Evolutionary conservation across 2,113 vertebrate genomes (phyloP).

Genomic region (Marmota flaviventris): DNA sequence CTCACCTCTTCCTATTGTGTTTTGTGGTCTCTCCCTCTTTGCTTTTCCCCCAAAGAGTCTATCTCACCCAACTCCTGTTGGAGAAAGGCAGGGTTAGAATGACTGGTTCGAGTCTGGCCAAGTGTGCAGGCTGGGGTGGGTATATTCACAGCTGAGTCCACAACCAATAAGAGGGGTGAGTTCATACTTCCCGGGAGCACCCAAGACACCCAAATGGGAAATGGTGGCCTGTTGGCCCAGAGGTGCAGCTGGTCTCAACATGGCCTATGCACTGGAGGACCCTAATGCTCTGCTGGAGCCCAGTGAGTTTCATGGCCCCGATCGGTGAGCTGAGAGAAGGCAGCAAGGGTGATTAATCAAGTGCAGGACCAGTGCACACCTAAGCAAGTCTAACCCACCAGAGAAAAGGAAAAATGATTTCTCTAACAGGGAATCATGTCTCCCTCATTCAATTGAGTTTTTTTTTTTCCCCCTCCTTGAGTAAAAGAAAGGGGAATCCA

Average conservation of each 20-base stretch:
- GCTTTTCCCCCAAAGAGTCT: background rate
- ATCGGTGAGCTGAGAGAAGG: background rate
- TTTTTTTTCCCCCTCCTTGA: background rate
- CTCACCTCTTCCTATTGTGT: background rate
- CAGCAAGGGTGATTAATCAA: background rate
- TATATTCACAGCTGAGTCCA: rapidly evolving
- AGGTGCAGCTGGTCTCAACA: rapidly evolving
- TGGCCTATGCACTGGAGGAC: background rate
- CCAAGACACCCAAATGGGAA: background rate
- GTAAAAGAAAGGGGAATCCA: background rate
- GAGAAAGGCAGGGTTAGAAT: background rate
- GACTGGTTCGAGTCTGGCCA: rapidly evolving
- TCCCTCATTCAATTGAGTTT: background rate
- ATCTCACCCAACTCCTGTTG: rapidly evolving
- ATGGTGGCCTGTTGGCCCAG: rapidly evolving
- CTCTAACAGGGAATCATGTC: background rate
- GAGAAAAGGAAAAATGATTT: conserved; percentile 40
- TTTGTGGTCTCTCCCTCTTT: background rate
- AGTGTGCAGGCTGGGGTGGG: background rate
- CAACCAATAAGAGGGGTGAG: rapidly evolving
- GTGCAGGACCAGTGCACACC: background rate
- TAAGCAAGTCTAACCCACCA: background rate
- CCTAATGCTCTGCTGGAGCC: background rate
- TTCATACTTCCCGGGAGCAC: background rate
- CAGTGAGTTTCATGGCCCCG: background rate